Percentiles rank a stretch among this genome's conserved stretches.
Evolutionary conservation across 2,888 invertebrate species (phyloP).

Genomic region (Pammene fasciana): DNA sequence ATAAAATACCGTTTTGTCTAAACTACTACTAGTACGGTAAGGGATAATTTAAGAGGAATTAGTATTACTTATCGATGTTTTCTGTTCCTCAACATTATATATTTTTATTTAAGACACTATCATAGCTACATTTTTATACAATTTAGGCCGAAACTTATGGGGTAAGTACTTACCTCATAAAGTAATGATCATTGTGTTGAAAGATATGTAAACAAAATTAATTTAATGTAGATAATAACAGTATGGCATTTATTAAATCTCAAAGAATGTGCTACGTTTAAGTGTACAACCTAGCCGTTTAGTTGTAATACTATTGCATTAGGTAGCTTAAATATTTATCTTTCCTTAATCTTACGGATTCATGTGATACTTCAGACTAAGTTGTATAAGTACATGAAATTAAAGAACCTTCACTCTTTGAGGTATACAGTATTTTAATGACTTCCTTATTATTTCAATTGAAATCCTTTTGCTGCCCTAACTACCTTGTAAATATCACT

Average conservation of each 20-base stretch:
- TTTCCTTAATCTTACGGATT: constrained; percentile 64
- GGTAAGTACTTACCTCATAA: constrained; percentile 27
- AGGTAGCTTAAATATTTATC: constrained; percentile 68
- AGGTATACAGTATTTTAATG: constrained; percentile 41
- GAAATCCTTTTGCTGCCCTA: too few species aligned
- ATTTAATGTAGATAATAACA: constrained; percentile 50
- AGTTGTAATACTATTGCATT: constrained; percentile 55
- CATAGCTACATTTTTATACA: constrained; percentile 11
- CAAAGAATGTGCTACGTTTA: constrained; percentile 54
- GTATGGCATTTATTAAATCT: constrained; percentile 67
- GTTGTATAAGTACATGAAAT: constrained; percentile 74
- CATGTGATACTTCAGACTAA: constrained; percentile 77
- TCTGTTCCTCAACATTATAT: constrained; percentile 13
- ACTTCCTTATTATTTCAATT: too few species aligned
- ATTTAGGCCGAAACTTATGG: constrained; percentile 20
- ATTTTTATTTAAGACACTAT: constrained; percentile 28
- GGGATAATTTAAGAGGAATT: constrained; percentile 6
- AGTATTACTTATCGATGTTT: background rate
- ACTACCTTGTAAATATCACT: too few species aligned
- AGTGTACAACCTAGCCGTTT: constrained; percentile 61
- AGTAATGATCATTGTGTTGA: constrained; percentile 44
- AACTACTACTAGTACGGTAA: constrained; percentile 13
- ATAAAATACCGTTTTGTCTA: constrained; percentile 24
- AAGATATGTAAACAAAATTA: constrained; percentile 48
- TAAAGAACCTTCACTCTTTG: constrained; percentile 67